Conservation (phyloP, 2,888 invertebrate genomes). For the Hofmannophila pseudospretella region DNA sequence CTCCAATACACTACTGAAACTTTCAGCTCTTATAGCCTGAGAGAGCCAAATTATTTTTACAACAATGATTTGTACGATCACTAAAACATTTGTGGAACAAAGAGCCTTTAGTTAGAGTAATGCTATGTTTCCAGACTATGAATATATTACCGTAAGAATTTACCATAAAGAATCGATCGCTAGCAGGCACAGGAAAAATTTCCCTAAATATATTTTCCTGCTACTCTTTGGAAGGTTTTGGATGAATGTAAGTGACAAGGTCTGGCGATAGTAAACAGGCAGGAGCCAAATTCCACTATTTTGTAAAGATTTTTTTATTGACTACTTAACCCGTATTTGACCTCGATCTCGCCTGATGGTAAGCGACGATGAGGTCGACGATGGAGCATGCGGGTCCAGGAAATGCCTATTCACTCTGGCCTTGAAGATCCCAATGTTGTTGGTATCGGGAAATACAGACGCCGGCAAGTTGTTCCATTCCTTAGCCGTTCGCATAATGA, state of each 20-base stretch:
- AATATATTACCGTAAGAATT: conserved; percentile 18
- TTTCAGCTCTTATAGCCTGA: neutral
- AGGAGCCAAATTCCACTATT: no score
- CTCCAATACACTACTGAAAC: no score
- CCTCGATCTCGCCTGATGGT: no score
- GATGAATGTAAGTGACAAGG: conserved; percentile 2
- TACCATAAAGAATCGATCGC: conserved; percentile 15
- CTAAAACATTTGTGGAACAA: conserved; percentile 12
- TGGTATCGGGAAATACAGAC: no score
- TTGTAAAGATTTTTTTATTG: no score
- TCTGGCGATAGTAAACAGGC: neutral
- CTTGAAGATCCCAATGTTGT: no score
- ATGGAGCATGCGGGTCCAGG: no score
- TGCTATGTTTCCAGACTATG: conserved; percentile 11
- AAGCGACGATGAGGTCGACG: no score
- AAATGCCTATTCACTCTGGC: no score
- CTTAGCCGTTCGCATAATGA: no score
- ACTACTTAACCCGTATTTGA: no score
- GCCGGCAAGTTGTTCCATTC: no score
- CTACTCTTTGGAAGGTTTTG: conserved; percentile 7
- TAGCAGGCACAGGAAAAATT: conserved; percentile 15
- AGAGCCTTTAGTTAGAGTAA: conserved; percentile 3
- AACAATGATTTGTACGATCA: neutral
- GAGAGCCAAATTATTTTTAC: neutral
- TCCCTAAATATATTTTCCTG: conserved; percentile 18